Conservation (phyloP, 2,888 invertebrate genomes). For the Agrochola lychnidis region DNA sequence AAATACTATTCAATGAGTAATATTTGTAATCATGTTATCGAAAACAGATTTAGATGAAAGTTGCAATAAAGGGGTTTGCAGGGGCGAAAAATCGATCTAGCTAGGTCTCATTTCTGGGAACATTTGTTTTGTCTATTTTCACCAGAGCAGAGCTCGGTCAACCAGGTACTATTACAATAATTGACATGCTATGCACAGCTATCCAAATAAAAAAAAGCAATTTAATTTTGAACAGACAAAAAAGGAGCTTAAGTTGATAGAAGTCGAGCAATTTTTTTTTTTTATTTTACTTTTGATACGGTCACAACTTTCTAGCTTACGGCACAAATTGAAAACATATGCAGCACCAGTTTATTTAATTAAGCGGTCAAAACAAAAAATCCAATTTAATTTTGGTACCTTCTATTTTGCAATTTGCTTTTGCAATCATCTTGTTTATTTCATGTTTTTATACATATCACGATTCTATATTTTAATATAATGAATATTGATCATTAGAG, state of each 20-base stretch:
- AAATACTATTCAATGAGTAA: too few species aligned
- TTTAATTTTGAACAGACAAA: constrained; percentile 4
- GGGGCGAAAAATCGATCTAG: too few species aligned
- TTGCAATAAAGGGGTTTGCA: too few species aligned
- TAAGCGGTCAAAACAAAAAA: constrained; percentile 14
- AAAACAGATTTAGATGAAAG: too few species aligned
- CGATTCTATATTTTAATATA: constrained; percentile 11
- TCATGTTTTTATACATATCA: neutral
- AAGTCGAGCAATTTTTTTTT: too few species aligned
- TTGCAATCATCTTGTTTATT: constrained; percentile 14
- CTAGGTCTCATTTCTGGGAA: too few species aligned
- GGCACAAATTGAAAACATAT: neutral
- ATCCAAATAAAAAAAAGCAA: neutral
- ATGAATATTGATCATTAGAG: constrained; percentile 28
- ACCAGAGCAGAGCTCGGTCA: too few species aligned
- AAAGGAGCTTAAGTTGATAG: neutral
- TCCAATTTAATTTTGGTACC: neutral
- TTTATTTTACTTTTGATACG: neutral
- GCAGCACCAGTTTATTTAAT: neutral
- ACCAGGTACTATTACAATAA: constrained; percentile 1
- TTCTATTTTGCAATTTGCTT: constrained; percentile 6
- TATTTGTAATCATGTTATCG: too few species aligned
- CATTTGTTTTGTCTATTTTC: too few species aligned
- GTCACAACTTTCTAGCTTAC: constrained; percentile 26
- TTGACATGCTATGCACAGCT: too few species aligned